Evolutionary conservation across 1,140 invertebrate species (phyloP), one percentile per base, ranked within the genome.

Genomic region (Phymorhynchus buccinoides): DNA sequence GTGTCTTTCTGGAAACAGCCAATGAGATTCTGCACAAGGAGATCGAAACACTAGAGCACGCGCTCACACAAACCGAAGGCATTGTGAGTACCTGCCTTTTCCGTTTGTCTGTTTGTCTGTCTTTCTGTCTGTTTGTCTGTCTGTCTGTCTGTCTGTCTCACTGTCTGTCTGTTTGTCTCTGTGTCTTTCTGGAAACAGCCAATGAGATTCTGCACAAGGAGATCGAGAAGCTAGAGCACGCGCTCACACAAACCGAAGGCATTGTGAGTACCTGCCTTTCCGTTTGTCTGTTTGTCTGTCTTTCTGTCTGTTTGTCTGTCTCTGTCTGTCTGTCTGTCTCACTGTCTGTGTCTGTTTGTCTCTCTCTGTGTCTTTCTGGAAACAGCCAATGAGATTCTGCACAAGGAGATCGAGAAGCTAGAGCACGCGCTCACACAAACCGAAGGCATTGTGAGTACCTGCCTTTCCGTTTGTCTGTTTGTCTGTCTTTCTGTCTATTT

Each of bases 11-110:
- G 18, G 90, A 93, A 84, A 88, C 89, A 80, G 92, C 92, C 37
- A 93, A 93, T 86, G 87, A 91, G 80, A 87, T 90, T 27, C 86
- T 94, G 7, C 88, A 91, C 80, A 89, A 90, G 66, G 92, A 93
- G 86, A 88, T 93, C 12, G 87, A 90, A 48, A 90, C 91, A 78
- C 88, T 94, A 37, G 89, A 91, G 75, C 89, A 88, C 39, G 90
- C 90, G 1, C 88, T 90, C 52, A 87, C 88, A 39, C 90, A 93
- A 32, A 88, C 89, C 18, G 91, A 91, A 48, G 80, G 87, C 80
- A 52, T 91, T 14, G 91, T 91, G 88, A 89, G 77, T 79, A n/a
- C n/a, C n/a, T n/a, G n/a, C n/a, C n/a, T n/a, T n/a, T n/a, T n/a
- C n/a, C n/a, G 16, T 7, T 32, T 73, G 32, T 7, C 3, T 68